A percentile compares a stretch with the other conserved stretches of the same genome.
Conservation (phyloP, 2,113 vertebrate genomes). For the Maccullochella peelii region DNA sequence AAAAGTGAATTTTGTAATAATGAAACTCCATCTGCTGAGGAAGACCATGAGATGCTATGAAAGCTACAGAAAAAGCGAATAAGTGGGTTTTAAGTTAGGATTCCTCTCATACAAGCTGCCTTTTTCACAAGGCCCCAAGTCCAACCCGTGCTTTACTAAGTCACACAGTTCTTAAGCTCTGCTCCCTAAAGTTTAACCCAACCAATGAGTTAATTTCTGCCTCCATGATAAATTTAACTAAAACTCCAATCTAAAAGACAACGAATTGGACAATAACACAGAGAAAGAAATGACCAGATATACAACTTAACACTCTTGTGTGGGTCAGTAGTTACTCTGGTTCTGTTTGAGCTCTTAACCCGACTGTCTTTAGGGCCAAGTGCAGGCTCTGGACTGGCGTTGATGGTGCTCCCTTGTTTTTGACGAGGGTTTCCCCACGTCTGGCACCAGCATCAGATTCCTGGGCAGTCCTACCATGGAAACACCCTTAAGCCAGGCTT, state of each 20-base stretch:
- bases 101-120: not conserved
- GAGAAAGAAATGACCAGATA: not conserved
- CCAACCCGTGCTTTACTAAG: not conserved
- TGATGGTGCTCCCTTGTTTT: conserved; percentile 85
- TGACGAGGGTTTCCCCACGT: conserved; percentile 88
- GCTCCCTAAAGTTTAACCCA: not conserved
- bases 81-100: not conserved
- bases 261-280: not conserved
- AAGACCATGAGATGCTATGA: no score
- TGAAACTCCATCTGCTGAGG: not conserved
- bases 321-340: not conserved
- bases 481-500: conserved; percentile 81
- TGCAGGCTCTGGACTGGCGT: conserved; percentile 20
- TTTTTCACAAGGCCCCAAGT: not conserved
- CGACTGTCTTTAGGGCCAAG: conserved; percentile 62
- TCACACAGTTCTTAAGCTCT: not conserved
- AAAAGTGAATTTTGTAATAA: not conserved
- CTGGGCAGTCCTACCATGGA: conserved; percentile 88
- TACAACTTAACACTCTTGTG: not conserved
- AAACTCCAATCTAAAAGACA: not conserved
- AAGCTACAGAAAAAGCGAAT: no score
- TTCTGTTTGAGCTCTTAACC: conserved; percentile 14
- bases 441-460: conserved; percentile 87
- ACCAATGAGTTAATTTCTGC: not conserved
- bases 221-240: not conserved